Evolutionary conservation across 2,797 vertebrate species (phyloP).

Genomic region (Sebastes minor): DNA sequence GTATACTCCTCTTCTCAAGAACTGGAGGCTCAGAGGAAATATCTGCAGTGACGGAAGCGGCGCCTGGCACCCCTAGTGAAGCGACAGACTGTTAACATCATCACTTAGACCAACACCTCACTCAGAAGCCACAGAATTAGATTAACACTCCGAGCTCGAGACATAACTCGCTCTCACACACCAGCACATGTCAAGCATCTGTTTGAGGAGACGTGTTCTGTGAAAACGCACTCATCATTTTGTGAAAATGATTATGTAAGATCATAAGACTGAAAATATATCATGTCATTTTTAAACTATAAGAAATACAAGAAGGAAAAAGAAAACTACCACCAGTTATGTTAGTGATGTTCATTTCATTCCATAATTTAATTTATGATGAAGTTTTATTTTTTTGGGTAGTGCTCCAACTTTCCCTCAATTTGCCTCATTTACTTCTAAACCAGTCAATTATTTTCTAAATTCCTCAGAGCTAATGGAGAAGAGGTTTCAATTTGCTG

Average conservation of each 20-base stretch:
- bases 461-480: background rate
- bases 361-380: background rate
- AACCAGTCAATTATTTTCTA: background rate
- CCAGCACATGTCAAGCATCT: slow-evolving; percentile 37
- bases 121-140: slow-evolving; percentile 56
- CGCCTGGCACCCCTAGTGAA: slow-evolving; percentile 50
- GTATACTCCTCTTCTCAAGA: background rate
- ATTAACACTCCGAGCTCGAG: slow-evolving; percentile 54
- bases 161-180: slow-evolving; percentile 41
- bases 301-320: background rate
- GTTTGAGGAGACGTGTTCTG: slow-evolving; percentile 17
- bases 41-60: slow-evolving; percentile 27
- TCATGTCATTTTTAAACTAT: background rate
- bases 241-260: slow-evolving; percentile 22
- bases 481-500: background rate
- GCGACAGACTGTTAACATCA: slow-evolving; percentile 63
- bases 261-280: background rate
- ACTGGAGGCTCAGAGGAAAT: slow-evolving; percentile 24
- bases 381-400: background rate
- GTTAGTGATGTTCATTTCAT: background rate
- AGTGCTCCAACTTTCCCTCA: background rate
- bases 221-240: background rate
- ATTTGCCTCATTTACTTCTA: background rate
- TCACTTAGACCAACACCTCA: slow-evolving; percentile 66
- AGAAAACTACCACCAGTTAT: background rate